Conservation (phyloP, 2,113 vertebrate genomes). For the Eurypyga helias region DNA sequence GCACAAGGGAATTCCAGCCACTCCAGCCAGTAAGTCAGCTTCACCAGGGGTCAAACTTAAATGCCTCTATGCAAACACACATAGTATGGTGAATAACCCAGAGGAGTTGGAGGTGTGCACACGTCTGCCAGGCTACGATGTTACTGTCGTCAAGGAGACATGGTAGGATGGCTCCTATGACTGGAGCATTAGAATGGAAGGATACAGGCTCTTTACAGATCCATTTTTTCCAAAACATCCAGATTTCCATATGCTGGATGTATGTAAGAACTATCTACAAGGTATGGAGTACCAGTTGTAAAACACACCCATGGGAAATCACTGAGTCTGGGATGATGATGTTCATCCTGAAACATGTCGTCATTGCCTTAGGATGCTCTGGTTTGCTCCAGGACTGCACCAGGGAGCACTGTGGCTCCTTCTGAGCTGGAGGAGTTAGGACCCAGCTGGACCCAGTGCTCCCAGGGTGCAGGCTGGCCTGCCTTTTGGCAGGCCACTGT, state of each 20-base stretch:
- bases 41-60: no score
- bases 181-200: no score
- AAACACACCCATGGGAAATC: background rate
- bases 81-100: no score
- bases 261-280: background rate
- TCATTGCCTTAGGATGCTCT: background rate
- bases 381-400: background rate
- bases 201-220: background rate
- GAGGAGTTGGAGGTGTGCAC: no score
- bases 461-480: background rate
- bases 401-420: background rate
- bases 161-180: no score
- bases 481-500: background rate
- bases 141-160: no score
- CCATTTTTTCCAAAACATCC: background rate
- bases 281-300: background rate
- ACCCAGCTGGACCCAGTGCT: background rate
- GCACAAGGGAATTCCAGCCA: no score
- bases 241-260: background rate
- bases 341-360: background rate
- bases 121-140: no score
- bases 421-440: background rate
- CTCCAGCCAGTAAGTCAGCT: no score
- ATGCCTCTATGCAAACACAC: no score
- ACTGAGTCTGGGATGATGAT: background rate